Conservation (phyloP, 2,113 vertebrate species). For the Thamnophis sirtalis region DNA sequence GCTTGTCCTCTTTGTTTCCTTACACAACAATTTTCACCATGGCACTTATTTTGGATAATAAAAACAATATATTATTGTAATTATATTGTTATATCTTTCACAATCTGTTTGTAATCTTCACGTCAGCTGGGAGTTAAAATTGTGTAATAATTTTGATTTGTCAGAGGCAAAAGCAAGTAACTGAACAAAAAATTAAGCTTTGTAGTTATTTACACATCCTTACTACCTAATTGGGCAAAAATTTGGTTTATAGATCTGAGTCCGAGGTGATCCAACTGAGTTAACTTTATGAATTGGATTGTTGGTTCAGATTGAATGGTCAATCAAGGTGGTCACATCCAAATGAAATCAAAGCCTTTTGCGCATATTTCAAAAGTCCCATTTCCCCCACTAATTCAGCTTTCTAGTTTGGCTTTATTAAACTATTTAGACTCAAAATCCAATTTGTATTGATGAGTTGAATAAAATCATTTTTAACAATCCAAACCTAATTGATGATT, state of each 20-base stretch:
- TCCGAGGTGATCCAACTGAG: neutral
- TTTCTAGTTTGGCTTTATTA: neutral
- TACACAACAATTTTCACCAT: neutral
- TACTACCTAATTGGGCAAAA: neutral
- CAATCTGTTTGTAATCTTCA: neutral
- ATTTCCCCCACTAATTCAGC: neutral
- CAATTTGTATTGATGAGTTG: neutral
- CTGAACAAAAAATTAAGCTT: neutral
- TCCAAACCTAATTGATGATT: neutral
- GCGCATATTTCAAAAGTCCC: neutral
- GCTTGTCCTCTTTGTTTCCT: neutral
- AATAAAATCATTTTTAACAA: neutral
- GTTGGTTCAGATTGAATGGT: neutral
- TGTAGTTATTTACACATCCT: neutral
- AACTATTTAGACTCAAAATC: neutral
- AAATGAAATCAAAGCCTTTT: neutral
- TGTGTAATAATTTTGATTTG: neutral
- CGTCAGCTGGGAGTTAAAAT: slow-evolving; percentile 11
- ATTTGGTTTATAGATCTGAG: neutral
- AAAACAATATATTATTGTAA: slow-evolving; percentile 4
- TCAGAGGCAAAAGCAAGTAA: neutral
- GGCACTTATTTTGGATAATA: slow-evolving; percentile 8
- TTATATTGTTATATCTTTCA: slow-evolving; percentile 6
- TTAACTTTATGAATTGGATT: neutral
- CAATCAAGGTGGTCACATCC: neutral